Evolutionary conservation across 1,140 invertebrate genomes (phyloP), one percentile per base, ranked within the genome.

Genomic region (Aphelenchoides fujianensis): DNA sequence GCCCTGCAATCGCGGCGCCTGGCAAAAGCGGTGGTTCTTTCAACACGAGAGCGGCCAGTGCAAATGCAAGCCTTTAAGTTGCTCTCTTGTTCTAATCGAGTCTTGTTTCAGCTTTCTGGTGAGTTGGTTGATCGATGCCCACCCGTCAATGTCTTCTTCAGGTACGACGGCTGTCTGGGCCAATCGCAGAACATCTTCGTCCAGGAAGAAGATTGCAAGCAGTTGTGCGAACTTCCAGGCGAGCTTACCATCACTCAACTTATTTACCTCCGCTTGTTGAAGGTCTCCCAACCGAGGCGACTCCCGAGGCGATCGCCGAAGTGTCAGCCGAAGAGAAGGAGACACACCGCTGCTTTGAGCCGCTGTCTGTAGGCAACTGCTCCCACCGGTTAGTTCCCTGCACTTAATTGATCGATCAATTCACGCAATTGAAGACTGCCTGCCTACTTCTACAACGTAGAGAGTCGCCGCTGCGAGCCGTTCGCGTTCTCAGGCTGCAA

Each of bases 401-500:
- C 37, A 66, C 1, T 32, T 2, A 0, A 1, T 37, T n/a, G 48
- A 3, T 5, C 27, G 28, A 1, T 3, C 2, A 5, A 63, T n/a
- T n/a, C n/a, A 5, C 5, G 2, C 9, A 28, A 69, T 70, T 77
- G 34, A 63, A 78, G 77, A 3, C 72, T 78, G 31, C 78, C 78
- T 19, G 78, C 78, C 16, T 80, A 68, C 32, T 80, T 71, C 36
- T 80, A 80, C 53, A 80, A 80, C 41, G 35, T 62, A 30, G 19
- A 37, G 9, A 55, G 34, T 27, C 34, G 69, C 5, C 30, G 36
- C 1, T 82, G 80, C 54, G 69, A 78, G 27, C 76, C 81, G 2
- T 83, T 82, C 37, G 54, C 73, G 3, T 82, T 81, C 68, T 74
- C 81, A 9, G 81, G 81, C 32, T 82, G 80, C 61, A 69, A 70